Evolutionary conservation across 2,797 vertebrate genomes (phyloP), one percentile per base, ranked within the genome.

Genomic region (Molossus molossus): DNA sequence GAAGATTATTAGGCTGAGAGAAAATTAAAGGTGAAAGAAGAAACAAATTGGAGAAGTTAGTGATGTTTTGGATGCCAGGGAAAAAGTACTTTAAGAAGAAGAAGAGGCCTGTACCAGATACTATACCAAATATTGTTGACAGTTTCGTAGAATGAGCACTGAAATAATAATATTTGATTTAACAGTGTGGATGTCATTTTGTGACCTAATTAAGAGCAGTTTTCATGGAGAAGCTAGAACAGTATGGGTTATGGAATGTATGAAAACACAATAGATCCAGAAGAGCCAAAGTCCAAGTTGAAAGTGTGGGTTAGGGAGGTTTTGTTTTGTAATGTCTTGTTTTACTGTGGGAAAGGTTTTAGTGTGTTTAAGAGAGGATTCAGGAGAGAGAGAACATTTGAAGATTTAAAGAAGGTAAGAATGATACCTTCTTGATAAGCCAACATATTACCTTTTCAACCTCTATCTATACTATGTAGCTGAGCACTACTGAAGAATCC

Each of bases 331-430:
- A 70, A 57, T 88, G 9, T 70, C 94, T 90, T 80, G 2, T 80
- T 93, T 92, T 29, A 85, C 87, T 25, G 64, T 75, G 29, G 48
- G 23, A 91, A 79, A 82, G 10, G 5, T 77, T 94, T 88, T 18
- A 55, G 8, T 90, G 12, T 82, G 23, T 85, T 89, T 81, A 57
- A 21, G 45, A 64, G 84, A 85, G 29, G 12, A 73, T 91, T 77
- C 72, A 92, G 14, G 67, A 92, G 20, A 75, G 25, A 37, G 53
- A 53, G 27, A 94, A 60, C 20, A 60, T 60, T 58, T 58, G 21
- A 76, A 76, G 13, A 7, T 79, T n/a, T 14, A 20, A 33, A 79
- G 23, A 65, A 67, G 29, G 25, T 70, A 65, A 20, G 79, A 65
- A 79, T 76, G 17, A 55, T 50, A n/a, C 1, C 0, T 90, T 90